Percentiles rank a stretch among this genome's conserved stretches.
Evolutionary conservation across 2,888 invertebrate genomes (phyloP).

Genomic region (Agrypnus murinus): DNA sequence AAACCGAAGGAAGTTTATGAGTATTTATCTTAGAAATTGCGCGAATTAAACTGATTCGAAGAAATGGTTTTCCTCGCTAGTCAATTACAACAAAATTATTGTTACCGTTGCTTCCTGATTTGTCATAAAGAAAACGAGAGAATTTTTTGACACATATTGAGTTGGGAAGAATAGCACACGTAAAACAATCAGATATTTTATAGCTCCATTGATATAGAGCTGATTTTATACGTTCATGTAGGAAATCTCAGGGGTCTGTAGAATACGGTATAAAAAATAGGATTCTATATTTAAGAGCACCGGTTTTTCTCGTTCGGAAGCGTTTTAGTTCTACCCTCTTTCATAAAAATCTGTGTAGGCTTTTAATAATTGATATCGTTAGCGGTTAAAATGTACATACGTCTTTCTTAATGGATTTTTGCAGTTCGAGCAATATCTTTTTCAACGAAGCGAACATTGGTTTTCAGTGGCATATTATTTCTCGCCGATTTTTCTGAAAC

Average conservation of each 20-base stretch:
- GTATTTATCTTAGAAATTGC: too few species aligned
- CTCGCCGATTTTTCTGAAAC: too few species aligned
- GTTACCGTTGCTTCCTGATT: constrained; percentile 1
- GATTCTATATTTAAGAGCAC: constrained; percentile 35
- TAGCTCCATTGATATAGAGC: constrained; percentile 40
- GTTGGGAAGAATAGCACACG: constrained; percentile 31
- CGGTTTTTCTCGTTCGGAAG: constrained; percentile 27
- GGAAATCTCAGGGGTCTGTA: constrained; percentile 41
- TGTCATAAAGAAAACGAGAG: constrained; percentile 7
- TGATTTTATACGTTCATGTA: constrained; percentile 40
- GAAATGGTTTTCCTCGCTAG: too few species aligned
- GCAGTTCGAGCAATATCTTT: too few species aligned
- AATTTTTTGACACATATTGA: constrained; percentile 12
- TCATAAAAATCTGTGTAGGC: constrained; percentile 17
- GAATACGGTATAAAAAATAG: constrained; percentile 43
- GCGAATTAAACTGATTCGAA: too few species aligned
- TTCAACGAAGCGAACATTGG: too few species aligned
- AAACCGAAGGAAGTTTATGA: too few species aligned
- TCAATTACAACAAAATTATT: background rate
- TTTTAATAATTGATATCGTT: constrained; percentile 27
- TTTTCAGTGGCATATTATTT: background rate
- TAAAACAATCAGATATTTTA: constrained; percentile 46
- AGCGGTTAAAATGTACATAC: background rate
- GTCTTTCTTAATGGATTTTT: constrained; percentile 8
- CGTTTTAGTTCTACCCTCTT: constrained; percentile 21